phyloP scores from a whole-genome alignment of 2,113 vertebrate genomes.

The Xyliphius kryptos region DNA sequence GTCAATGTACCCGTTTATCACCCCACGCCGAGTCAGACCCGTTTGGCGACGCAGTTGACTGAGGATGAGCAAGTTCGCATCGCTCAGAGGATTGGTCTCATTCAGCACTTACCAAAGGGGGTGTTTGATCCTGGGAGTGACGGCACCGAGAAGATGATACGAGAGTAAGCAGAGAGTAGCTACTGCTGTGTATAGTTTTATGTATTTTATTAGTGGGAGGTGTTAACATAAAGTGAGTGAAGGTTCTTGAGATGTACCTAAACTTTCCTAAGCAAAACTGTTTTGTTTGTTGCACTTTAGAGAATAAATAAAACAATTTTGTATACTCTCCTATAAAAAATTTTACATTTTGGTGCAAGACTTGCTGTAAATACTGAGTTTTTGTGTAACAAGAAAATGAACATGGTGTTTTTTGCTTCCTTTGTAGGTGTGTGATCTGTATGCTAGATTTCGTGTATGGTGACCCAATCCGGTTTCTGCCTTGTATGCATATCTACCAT shows the following conservation, averaged over 20 bases:
- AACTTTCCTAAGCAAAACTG: too few species aligned
- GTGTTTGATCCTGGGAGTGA: conserved; percentile 91
- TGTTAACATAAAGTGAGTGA: too few species aligned
- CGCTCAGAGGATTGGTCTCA: conserved; percentile 95
- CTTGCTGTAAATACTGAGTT: too few species aligned
- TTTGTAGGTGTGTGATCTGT: conserved; percentile 90
- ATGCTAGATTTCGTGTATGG: conserved; percentile 99
- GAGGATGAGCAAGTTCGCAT: conserved; percentile 98
- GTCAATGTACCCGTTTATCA: conserved; percentile 90
- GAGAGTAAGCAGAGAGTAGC: conserved; percentile 87
- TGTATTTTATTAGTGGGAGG: too few species aligned
- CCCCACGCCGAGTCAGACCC: conserved; percentile 94
- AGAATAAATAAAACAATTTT: too few species aligned
- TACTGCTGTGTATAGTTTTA: too few species aligned
- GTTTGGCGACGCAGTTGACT: conserved; percentile 93
- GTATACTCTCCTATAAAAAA: too few species aligned
- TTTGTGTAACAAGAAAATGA: too few species aligned
- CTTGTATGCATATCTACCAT: too few species aligned
- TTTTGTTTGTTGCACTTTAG: too few species aligned
- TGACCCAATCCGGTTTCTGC: conserved; percentile 94
- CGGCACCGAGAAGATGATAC: conserved; percentile 94
- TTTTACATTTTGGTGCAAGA: too few species aligned
- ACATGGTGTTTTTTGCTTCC: neutral
- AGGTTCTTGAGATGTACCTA: too few species aligned
- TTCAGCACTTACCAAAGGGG: conserved; percentile 94